Percentiles rank a stretch among this genome's conserved stretches.
These are phyloP conservation scores for Idaea aversata DNA, from an alignment of 2,888 invertebrate genomes.

Conservation along the genomic window DNA sequence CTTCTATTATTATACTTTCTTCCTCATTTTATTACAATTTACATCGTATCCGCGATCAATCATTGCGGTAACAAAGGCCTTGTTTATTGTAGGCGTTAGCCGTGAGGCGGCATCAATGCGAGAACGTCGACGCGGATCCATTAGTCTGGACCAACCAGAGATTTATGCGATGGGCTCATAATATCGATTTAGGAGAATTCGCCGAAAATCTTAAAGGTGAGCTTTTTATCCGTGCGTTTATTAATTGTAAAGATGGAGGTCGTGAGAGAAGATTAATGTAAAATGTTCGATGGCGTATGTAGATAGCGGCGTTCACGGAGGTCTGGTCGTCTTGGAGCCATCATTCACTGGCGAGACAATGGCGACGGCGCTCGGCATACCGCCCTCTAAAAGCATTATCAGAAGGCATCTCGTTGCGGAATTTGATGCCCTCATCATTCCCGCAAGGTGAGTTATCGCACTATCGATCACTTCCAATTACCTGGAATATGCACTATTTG, in stretches of 20 bases:
- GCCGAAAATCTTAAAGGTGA: conserved; percentile 94
- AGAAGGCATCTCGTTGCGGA: conserved; percentile 94
- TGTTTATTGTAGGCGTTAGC: conserved; percentile 85
- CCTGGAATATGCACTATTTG: conserved; percentile 47
- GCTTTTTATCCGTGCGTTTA: conserved; percentile 22
- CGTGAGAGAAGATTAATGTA: background rate
- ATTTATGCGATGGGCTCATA: conserved; percentile 95
- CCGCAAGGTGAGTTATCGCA: conserved; percentile 87
- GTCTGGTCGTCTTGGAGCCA: conserved; percentile 94
- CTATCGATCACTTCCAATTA: conserved; percentile 4
- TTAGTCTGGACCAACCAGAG: conserved; percentile 98
- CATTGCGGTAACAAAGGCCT: conserved; percentile 38
- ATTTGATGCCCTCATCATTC: conserved; percentile 93
- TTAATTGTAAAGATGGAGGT: background rate
- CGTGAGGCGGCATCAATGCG: conserved; percentile 92
- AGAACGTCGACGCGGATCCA: conserved; percentile 93
- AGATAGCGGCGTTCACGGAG: conserved; percentile 98
- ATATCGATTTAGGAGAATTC: conserved; percentile 96
- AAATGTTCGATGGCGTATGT: conserved; percentile 12
- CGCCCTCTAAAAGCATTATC: conserved; percentile 95
- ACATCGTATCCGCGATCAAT: conserved; percentile 38
- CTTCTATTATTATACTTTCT: conserved; percentile 38
- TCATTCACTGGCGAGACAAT: conserved; percentile 97
- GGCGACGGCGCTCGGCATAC: conserved; percentile 95
- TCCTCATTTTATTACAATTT: conserved; percentile 43